A percentile compares a stretch with the other conserved stretches of the same genome.
Conservation (phyloP, 2,888 invertebrate species). For the Amphipyra tragopoginis region DNA sequence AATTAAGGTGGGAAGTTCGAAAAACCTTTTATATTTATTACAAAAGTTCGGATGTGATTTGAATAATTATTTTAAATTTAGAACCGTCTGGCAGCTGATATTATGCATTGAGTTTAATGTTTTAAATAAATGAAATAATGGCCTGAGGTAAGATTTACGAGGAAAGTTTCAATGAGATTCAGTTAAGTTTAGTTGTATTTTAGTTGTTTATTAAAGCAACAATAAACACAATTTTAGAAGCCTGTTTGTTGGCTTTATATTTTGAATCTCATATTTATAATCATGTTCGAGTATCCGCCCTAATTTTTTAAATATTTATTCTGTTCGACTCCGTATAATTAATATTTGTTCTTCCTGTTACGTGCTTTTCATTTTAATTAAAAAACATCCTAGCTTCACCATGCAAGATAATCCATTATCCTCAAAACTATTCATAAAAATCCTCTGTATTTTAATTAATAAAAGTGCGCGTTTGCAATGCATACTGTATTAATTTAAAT, state of each 20-base stretch:
- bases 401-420: not conserved
- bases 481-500: too few relatives aligned
- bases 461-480: slow-evolving; percentile 1
- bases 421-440: slow-evolving; percentile 1
- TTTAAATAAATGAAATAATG: slow-evolving; percentile 51
- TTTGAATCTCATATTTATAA: too few relatives aligned
- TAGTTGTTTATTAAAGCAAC: too few relatives aligned
- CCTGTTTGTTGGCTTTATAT: too few relatives aligned
- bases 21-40: slow-evolving; percentile 64
- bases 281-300: too few relatives aligned
- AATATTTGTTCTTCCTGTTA: not conserved
- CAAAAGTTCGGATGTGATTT: slow-evolving; percentile 64
- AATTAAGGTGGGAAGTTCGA: slow-evolving; percentile 44
- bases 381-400: not conserved
- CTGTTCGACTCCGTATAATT: not conserved
- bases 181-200: not conserved
- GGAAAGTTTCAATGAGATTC: slow-evolving; percentile 49
- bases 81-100: slow-evolving; percentile 49
- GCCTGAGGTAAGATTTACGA: slow-evolving; percentile 33
- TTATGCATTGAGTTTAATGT: slow-evolving; percentile 44
- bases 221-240: too few relatives aligned
- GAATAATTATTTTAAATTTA: slow-evolving; percentile 68
- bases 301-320: too few relatives aligned
- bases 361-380: not conserved
- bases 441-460: slow-evolving; percentile 3